A percentile compares a stretch with the other conserved stretches of the same genome.
phyloP scores from a whole-genome alignment of 2,113 vertebrate genomes.

The Xiphias gladius region DNA sequence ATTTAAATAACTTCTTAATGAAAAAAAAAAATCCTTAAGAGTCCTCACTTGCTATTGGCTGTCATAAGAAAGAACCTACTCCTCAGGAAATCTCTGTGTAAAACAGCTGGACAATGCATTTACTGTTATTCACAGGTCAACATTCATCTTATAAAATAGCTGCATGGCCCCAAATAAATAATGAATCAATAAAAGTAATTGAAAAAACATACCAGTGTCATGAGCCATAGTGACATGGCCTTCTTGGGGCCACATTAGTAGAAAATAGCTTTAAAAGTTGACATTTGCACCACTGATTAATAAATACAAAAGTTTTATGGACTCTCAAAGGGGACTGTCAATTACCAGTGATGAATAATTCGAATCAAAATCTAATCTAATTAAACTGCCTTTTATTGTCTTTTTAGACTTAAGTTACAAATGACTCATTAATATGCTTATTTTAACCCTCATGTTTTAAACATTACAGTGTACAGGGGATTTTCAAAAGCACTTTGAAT shows the following conservation, averaged over 20 bases:
- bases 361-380: slow-evolving; percentile 91
- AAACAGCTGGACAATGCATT: neutral
- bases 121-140: neutral
- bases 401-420: slow-evolving; percentile 89
- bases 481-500: slow-evolving; percentile 82
- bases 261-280: slow-evolving; percentile 80
- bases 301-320: slow-evolving; percentile 90
- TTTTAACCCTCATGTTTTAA: slow-evolving; percentile 85
- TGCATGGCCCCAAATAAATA: neutral
- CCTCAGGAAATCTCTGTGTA: neutral
- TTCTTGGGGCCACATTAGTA: slow-evolving; percentile 60
- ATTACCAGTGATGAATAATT: slow-evolving; percentile 90
- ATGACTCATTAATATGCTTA: slow-evolving; percentile 91
- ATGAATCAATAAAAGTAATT: slow-evolving; percentile 6
- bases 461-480: slow-evolving; percentile 80
- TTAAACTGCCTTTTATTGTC: slow-evolving; percentile 91
- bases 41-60: too few species aligned
- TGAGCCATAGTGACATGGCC: slow-evolving; percentile 29
- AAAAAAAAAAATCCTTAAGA: too few species aligned
- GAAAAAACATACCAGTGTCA: neutral
- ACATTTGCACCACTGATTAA: slow-evolving; percentile 89
- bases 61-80: neutral
- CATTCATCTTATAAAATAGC: neutral
- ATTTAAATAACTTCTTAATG: too few species aligned
- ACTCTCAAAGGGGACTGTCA: slow-evolving; percentile 85